Evolutionary conservation across 2,888 invertebrate species (phyloP), one percentile per base, ranked within the genome.

Genomic region (Antheraea yamamai): DNA sequence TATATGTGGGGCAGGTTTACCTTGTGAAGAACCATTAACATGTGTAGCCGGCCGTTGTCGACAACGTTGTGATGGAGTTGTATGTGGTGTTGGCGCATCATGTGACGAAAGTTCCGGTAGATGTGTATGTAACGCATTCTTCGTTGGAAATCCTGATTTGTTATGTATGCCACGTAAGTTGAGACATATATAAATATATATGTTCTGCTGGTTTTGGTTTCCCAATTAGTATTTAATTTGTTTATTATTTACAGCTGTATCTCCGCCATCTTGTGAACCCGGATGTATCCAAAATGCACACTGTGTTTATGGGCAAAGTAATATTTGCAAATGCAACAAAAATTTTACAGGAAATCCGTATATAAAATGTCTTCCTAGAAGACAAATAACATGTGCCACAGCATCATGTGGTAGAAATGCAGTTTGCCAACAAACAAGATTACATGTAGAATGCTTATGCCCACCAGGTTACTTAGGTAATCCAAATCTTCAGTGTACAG

Each of bases 81-180:
- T 98, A 20, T 98, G 98, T 85, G 98, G 98, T 12, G 96, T 98
- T 58, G 98, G 98, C 12, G 98, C 98, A 23, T 96, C 96, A 74
- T 98, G 98, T 87, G 97, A 98, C 85, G 96, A 96, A 82, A 95
- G 95, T 74, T 97, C 96, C 52, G 98, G 98, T 79, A 97, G 97
- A 91, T 98, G 98, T 89, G 95, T 97, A 72, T 98, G 98, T 86
- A 97, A 98, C 87, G 96, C 97, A 20, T 97, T 97, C 87, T 98
- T 98, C 88, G 96, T 98, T 79, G 98, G 98, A 83, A 98, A 98
- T 89, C 98, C 98, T 0, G 97, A 98, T 87, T 93, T 98, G 47
- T 95, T 98, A 73, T 98, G 98, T 85, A 98, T 98, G 97, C 98
- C 98, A 86, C 98, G 97, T 97, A 96, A 97, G 97, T 96, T 80